Percentiles rank a stretch among this genome's conserved stretches.
Conservation (phyloP, 2,797 vertebrate species). For the Spondyliosoma cantharus region DNA sequence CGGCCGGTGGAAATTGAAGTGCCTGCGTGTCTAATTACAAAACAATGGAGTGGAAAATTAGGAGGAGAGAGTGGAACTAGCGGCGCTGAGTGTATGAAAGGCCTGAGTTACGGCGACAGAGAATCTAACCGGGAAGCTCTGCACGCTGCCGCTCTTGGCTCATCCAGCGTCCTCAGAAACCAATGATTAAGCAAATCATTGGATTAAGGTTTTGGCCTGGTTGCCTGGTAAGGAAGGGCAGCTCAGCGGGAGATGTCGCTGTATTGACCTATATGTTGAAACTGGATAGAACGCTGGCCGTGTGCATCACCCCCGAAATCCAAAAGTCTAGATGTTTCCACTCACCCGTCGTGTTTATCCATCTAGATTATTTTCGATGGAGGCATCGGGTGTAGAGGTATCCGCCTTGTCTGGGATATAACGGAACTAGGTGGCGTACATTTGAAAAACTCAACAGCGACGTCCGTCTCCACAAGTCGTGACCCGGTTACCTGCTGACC, state of each 20-base stretch:
- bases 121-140: constrained; percentile 23
- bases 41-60: constrained; percentile 73
- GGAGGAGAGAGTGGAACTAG: constrained; percentile 42
- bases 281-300: background rate
- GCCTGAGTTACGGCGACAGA: constrained; percentile 45
- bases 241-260: constrained; percentile 4
- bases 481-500: no score
- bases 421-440: no score
- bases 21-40: constrained; percentile 72
- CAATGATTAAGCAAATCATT: constrained; percentile 48
- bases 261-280: background rate
- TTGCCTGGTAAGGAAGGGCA: constrained; percentile 11
- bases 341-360: no score
- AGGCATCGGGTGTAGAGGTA: no score
- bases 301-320: background rate
- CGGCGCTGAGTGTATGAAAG: constrained; percentile 23
- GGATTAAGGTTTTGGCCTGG: constrained; percentile 45
- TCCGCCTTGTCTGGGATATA: no score
- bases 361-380: no score
- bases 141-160: constrained; percentile 12
- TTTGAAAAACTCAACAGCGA: no score
- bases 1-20: constrained; percentile 60
- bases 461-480: no score
- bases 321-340: no score
- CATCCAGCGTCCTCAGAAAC: constrained; percentile 19